Evolutionary conservation across 2,888 invertebrate species (phyloP).

Genomic region (Coremacera marginata): DNA sequence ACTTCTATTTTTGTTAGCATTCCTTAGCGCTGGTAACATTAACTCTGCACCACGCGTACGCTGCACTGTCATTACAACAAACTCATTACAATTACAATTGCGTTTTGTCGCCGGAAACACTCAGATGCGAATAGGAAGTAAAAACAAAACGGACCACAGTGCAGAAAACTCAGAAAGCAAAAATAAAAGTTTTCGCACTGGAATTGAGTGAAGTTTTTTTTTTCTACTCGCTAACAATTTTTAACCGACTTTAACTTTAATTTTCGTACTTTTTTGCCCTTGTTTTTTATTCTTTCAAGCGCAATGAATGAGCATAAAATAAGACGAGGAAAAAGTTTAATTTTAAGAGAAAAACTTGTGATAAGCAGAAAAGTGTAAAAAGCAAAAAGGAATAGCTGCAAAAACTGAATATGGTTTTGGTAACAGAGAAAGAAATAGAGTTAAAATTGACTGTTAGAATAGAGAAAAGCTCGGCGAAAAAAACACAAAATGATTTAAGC

Average conservation of each 20-base stretch:
- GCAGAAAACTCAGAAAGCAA: background rate
- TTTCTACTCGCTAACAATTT: background rate
- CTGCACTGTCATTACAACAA: constrained; percentile 22
- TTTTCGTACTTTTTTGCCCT: background rate
- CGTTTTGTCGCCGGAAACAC: constrained; percentile 39
- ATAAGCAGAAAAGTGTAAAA: constrained; percentile 3
- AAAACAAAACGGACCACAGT: background rate
- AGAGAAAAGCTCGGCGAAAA: background rate
- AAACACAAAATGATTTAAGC: background rate
- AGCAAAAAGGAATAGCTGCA: background rate
- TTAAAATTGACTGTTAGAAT: background rate
- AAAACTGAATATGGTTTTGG: background rate
- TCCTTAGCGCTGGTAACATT: background rate
- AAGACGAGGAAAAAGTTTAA: background rate
- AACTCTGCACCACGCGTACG: background rate
- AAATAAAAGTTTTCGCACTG: background rate
- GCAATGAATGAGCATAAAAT: too few species aligned
- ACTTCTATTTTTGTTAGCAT: background rate
- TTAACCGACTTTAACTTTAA: constrained; percentile 1
- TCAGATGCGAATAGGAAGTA: background rate
- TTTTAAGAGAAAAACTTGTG: background rate
- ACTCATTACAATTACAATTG: constrained; percentile 43
- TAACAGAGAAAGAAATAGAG: background rate
- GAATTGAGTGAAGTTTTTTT: background rate
- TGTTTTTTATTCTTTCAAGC: background rate